Percentiles rank a stretch among this genome's conserved stretches.
These are phyloP conservation scores for Cetonia aurata DNA, from an alignment of 2,888 invertebrate species.

Conservation along the genomic window DNA sequence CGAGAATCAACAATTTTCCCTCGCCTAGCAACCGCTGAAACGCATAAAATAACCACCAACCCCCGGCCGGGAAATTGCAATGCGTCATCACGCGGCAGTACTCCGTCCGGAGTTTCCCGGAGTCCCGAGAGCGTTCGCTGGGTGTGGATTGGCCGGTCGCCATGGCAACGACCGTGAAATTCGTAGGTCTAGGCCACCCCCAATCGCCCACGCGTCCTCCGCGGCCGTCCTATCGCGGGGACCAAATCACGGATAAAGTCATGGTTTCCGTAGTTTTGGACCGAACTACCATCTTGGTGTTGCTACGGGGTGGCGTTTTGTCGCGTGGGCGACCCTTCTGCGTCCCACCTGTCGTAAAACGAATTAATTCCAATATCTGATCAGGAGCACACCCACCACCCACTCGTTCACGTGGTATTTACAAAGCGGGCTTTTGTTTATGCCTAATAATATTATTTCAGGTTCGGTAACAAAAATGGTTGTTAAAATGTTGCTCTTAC, in stretches of 20 bases:
- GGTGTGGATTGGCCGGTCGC: constrained; percentile 49
- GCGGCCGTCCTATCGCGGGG: constrained; percentile 51
- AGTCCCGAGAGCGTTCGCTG: constrained; percentile 47
- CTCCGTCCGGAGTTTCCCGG: constrained; percentile 10
- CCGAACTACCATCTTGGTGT: constrained; percentile 22
- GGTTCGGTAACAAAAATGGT: not conserved
- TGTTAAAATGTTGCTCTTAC: too few species aligned
- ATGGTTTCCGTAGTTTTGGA: not conserved
- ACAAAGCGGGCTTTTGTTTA: too few species aligned
- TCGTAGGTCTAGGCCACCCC: constrained; percentile 55
- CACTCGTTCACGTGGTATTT: constrained; percentile 10
- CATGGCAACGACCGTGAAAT: constrained; percentile 54
- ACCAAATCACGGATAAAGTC: constrained; percentile 39
- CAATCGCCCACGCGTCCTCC: constrained; percentile 51
- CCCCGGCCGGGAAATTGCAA: constrained; percentile 41
- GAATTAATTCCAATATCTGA: constrained; percentile 42
- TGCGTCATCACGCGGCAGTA: constrained; percentile 45
- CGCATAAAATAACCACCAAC: not conserved
- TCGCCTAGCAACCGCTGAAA: constrained; percentile 7
- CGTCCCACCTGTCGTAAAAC: not conserved
- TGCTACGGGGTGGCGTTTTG: constrained; percentile 25
- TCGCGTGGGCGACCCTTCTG: constrained; percentile 11
- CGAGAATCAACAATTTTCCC: constrained; percentile 14
- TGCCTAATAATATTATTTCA: not conserved
- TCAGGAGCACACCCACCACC: constrained; percentile 31